Percentiles rank a stretch among this genome's conserved stretches.
These are phyloP conservation scores for Helostoma temminkii DNA, from an alignment of 2,797 vertebrate species.

Conservation along the genomic window DNA sequence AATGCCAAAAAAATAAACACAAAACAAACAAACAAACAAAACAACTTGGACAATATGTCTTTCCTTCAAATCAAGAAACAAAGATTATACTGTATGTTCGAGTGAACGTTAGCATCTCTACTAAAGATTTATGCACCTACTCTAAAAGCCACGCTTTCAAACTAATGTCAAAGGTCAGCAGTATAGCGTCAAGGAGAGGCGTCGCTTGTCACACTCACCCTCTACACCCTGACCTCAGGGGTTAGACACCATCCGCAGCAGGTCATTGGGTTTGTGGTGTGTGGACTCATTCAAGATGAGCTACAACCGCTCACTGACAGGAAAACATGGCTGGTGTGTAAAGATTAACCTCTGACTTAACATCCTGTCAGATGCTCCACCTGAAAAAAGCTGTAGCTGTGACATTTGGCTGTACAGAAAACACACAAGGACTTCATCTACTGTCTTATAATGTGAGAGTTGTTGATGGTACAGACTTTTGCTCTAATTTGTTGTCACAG, in stretches of 20 bases:
- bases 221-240: constrained; percentile 60
- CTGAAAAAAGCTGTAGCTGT: constrained; percentile 45
- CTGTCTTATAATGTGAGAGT: constrained; percentile 26
- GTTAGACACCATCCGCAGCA: constrained; percentile 68
- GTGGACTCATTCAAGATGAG: constrained; percentile 41
- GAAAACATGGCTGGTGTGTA: constrained; percentile 62
- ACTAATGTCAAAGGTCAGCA: constrained; percentile 70
- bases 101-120: constrained; percentile 33
- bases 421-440: constrained; percentile 41
- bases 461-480: constrained; percentile 27
- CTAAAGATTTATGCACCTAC: constrained; percentile 66
- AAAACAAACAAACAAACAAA: too few relatives aligned
- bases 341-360: constrained; percentile 70
- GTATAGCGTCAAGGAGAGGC: constrained; percentile 63
- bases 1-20: too few relatives aligned
- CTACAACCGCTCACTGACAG: constrained; percentile 55
- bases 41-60: not conserved
- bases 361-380: constrained; percentile 52
- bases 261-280: constrained; percentile 57
- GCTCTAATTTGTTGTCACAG: constrained; percentile 34
- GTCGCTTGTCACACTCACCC: constrained; percentile 70
- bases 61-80: constrained; percentile 29
- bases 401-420: constrained; percentile 37
- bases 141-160: constrained; percentile 64
- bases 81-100: constrained; percentile 17